Base-by-base conservation (phyloP, 1,140 invertebrate genomes). In the Augochlora pura region DNA sequence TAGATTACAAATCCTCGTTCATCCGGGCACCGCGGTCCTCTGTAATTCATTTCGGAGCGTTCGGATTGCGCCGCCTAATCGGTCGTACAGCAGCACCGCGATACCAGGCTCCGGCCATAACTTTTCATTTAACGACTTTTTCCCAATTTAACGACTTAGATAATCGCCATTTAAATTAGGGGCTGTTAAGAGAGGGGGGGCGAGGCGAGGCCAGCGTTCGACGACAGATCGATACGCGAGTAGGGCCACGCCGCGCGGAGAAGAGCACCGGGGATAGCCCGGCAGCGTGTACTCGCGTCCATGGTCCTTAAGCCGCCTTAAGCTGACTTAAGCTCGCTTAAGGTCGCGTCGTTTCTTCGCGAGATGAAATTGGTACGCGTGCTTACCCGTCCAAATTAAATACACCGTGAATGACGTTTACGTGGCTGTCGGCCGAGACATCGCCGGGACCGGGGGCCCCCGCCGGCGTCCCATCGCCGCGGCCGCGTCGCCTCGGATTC, bases 91-190 rank as follows among this genome's bases (percentile, higher is more conserved):
- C 57, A n/a, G 25, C 23, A 21, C 57, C 27, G 18, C 57, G 27
- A 18, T 21, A 32, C 32, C 8, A 1, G 16, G 49, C 72, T 27
- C 60, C 9, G 39, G 16, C 65, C 52, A 49, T 86, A 86, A 85
- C 75, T 86, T 85, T 82, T 80, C 79, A 85, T 85, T 77, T 62
- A 77, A 80, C 63, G 83, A 85, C 72, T 77, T 85, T 86, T 80
- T 73, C 76, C 80, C 12, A 66, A 66, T 46, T 66, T 66, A 46
- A 46, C 64, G 39, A 85, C 76, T 86, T 72, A 57, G 76, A 80
- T 85, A 86, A 85, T 85, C 85, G 84, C 80, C 80, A 86, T 86
- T 86, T 85, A 85, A 85, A 86, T 82, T 80, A 85, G 79, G 42
- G 72, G 46, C 49, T 42, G 32, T 42, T 27, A 10, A 62, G 21